Evolutionary conservation across 2,797 vertebrate genomes (phyloP), one percentile per base, ranked within the genome.

Genomic region (Acridotheres tristis): DNA sequence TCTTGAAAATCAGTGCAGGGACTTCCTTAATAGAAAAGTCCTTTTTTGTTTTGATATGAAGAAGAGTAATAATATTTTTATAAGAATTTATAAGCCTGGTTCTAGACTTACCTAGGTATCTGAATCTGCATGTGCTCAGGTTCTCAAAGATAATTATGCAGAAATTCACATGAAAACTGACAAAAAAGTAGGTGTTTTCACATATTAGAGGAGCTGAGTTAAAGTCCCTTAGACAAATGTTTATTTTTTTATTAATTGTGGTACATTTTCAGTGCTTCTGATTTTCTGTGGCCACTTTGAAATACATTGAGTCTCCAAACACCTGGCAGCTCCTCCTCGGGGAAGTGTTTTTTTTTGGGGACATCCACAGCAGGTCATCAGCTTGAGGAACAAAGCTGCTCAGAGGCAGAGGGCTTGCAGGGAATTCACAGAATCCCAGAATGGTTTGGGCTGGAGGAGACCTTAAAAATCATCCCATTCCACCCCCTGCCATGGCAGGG

Each of bases 391-490:
- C 30, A 59, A 22, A 78, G 53, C 26, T 1, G 2, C 45, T 47
- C 11, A 38, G 66, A 43, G n/a, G 69, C 58, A 58, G 58, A 78
- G 51, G 14, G 16, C 26, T 83, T 36, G 23, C 32, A 50, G 2
- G 4, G 45, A 59, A 10, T 32, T 71, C n/a, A 26, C 12, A 22
- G 50, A 43, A 48, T 48, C 66, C 5, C 27, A 25, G n/a, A 22
- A 10, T 30, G 58, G 25, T 40, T 65, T 58, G 66, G 40, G 10
- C 20, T 77, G 21, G 65, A 45, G 7, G 38, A 7, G 20, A 40
- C 4, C 11, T 42, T 9, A 10, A 2, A 58, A 4, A 8, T 5
- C 17, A 7, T 5, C 12, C 16, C 7, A 9, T 47, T 1, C 51
- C 51, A 40, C 5, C 27, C 36, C 50, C 36, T 63, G 23, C 57